Evolutionary conservation across 2,113 vertebrate species (phyloP).

Genomic region (Austrofundulus limnaeus): DNA sequence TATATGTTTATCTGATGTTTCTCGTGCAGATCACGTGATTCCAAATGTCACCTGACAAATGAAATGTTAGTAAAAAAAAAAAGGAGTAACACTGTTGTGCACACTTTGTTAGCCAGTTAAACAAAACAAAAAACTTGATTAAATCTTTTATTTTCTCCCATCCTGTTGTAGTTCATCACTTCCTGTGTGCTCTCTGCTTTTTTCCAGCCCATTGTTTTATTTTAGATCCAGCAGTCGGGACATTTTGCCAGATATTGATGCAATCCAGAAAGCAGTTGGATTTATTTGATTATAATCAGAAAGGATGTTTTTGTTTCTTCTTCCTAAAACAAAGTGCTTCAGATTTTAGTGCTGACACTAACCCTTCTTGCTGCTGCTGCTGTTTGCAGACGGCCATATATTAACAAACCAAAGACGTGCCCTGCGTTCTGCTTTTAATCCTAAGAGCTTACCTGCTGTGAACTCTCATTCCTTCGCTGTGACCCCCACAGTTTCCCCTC

Average conservation of each 20-base stretch:
- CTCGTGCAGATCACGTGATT: constrained; percentile 7
- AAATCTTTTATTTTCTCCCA: constrained; percentile 31
- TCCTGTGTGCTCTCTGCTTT: constrained; percentile 51
- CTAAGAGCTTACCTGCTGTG: constrained; percentile 2
- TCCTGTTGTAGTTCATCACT: constrained; percentile 53
- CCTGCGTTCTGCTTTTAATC: constrained; percentile 35
- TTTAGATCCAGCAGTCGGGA: constrained; percentile 36
- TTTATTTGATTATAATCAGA: constrained; percentile 64
- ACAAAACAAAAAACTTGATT: background rate
- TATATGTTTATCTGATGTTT: background rate
- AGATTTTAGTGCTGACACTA: constrained; percentile 4
- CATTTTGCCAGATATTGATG: constrained; percentile 45
- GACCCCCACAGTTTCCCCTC: background rate
- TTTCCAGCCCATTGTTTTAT: constrained; percentile 31
- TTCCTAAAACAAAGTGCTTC: constrained; percentile 17
- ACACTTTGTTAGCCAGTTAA: background rate
- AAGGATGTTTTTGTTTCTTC: constrained; percentile 11
- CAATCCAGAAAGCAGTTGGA: constrained; percentile 34
- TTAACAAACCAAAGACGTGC: constrained; percentile 63
- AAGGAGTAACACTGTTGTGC: background rate
- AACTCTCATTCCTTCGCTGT: background rate
- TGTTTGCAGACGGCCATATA: constrained; percentile 7
- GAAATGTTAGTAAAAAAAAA: background rate
- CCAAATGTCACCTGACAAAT: constrained; percentile 1
- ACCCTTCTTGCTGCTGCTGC: background rate